Percentiles rank a stretch among this genome's conserved stretches.
These are phyloP conservation scores for Tetraodon nigroviridis DNA, from an alignment of 2,113 vertebrate species.

Conservation along the genomic window DNA sequence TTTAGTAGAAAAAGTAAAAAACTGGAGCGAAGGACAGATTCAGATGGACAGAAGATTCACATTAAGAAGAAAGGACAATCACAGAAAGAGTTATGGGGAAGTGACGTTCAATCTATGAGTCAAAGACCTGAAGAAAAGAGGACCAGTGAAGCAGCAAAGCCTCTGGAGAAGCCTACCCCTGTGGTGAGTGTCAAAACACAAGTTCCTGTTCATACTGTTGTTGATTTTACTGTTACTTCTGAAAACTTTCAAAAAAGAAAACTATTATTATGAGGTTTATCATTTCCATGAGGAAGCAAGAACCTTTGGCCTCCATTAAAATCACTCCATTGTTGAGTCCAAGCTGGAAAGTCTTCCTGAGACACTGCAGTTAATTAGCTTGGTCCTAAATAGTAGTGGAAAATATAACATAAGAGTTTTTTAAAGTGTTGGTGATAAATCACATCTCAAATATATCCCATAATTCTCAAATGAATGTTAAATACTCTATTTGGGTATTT, in stretches of 20 bases:
- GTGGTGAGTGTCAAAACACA: slow-evolving; percentile 2
- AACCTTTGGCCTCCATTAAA: no score
- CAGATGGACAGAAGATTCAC: slow-evolving; percentile 9
- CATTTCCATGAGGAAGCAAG: no score
- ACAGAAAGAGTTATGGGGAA: background rate
- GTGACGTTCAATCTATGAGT: slow-evolving; percentile 5
- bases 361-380: no score
- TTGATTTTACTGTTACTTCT: no score
- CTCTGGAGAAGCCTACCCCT: background rate
- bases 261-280: no score
- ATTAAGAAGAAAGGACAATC: background rate
- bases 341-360: no score
- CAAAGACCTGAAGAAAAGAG: background rate
- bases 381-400: no score
- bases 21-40: background rate
- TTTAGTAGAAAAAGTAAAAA: slow-evolving; percentile 14
- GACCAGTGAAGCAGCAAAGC: background rate
- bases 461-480: background rate
- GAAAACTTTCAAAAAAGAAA: no score
- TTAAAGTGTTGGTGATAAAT: no score
- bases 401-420: background rate
- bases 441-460: no score
- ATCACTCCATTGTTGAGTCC: no score
- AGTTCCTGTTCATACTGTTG: background rate
- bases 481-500: background rate